Base-by-base conservation (phyloP, 2,797 vertebrate genomes). In the Chrosomus eos region DNA sequence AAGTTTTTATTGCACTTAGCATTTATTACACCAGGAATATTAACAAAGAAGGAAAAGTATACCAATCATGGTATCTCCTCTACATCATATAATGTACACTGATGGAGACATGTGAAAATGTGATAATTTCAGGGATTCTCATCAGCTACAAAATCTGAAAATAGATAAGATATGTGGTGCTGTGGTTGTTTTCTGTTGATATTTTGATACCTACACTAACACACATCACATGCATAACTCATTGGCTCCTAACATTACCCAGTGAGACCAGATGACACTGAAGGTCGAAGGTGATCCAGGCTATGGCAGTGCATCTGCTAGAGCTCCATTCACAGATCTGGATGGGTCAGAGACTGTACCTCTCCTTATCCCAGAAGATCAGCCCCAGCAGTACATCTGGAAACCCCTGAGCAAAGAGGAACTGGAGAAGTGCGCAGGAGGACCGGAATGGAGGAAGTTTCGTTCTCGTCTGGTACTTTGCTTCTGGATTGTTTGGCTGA, bases 401-500 rank as follows among this genome's bases (percentile, higher is more conserved):
- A 86, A 40, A 71, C 93, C 93, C 2, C 11, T 95, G 90, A 91
- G 6, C 86, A 93, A 87, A 88, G 90, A 91, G 43, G 92, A 95
- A 89, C 92, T 96, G 89, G 88, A 92, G 72, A 45, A 21, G 0
- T 86, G 45, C 0, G 94, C 94, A 0, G 92, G 91, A 0, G 87
- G 92, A 0, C 88, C 91, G 0, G 88, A 90, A 0, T 96, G 96
- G 96, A 93, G 83, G 38, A 94, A 81, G 31, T 64, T 91, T 7
- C 95, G 94, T 9, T 88, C 77, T 23, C 91, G 93, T 70, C 85
- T 95, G 85, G 82, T 95, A 76, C 4, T 93, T 78, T 51, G 94
- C 26, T 95, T 96, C 90, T 95, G 93, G 91, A 1, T 93, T 43
- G 16, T 83, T 10, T 96, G 95, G 91, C 0, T 94, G 51, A 84